phyloP scores from a whole-genome alignment of 2,888 invertebrate species.

The Ecliptopera silaceata region DNA sequence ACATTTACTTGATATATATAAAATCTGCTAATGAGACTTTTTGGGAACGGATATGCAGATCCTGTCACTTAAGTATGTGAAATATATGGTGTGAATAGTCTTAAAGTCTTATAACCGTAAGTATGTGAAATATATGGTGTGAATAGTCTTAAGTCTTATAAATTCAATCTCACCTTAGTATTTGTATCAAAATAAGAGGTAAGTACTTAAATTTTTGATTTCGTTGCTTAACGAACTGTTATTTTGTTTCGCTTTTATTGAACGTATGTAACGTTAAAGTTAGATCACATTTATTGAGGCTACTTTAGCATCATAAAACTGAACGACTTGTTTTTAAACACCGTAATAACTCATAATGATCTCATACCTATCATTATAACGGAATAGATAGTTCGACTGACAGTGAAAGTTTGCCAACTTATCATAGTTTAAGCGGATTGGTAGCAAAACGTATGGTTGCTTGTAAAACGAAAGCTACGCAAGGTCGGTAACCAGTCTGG shows the following conservation, averaged over 20 bases:
- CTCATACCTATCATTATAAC: slow-evolving; percentile 26
- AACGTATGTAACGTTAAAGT: neutral
- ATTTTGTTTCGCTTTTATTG: neutral
- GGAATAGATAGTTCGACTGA: slow-evolving; percentile 20
- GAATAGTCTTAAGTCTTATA: neutral
- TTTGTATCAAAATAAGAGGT: too few species aligned
- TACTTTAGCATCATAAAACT: slow-evolving; percentile 11
- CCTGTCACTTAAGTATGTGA: neutral
- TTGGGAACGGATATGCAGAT: slow-evolving; percentile 10
- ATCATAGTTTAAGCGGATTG: slow-evolving; percentile 32
- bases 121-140: neutral
- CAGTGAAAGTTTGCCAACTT: slow-evolving; percentile 45
- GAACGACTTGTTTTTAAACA: slow-evolving; percentile 13
- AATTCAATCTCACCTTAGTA: too few species aligned
- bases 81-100: neutral
- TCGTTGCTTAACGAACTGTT: too few species aligned
- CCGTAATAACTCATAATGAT: slow-evolving; percentile 21
- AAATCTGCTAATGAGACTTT: slow-evolving; percentile 5
- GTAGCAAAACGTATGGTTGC: slow-evolving; percentile 44
- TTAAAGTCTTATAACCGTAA: too few species aligned
- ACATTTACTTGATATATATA: neutral
- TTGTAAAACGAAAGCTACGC: slow-evolving; percentile 60
- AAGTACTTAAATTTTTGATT: too few species aligned
- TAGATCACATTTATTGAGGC: slow-evolving; percentile 1
- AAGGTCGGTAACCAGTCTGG: slow-evolving; percentile 59